Conservation (phyloP, 2,888 invertebrate genomes). For the Ochlodes sylvanus region DNA sequence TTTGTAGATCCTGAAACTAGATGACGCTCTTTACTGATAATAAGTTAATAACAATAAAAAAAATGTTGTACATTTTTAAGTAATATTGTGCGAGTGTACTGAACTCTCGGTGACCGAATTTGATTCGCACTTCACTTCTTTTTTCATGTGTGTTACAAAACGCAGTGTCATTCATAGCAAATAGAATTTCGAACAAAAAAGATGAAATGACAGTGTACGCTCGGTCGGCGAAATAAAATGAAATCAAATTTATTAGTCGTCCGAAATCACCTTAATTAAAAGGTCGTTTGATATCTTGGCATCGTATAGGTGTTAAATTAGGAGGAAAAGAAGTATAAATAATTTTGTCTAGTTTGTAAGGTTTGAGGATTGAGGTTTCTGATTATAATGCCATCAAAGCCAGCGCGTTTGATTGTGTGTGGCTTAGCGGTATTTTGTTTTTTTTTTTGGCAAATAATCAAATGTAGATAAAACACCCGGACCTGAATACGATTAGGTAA, state of each 20-base stretch:
- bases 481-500: too few species aligned
- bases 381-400: background rate
- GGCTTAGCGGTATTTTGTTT: background rate
- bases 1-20: too few species aligned
- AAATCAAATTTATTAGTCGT: constrained; percentile 29
- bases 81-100: too few species aligned
- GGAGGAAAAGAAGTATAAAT: constrained; percentile 11
- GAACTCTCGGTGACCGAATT: background rate
- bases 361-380: background rate
- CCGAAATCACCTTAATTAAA: constrained; percentile 29
- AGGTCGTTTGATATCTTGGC: constrained; percentile 18
- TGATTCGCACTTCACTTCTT: background rate
- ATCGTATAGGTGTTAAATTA: constrained; percentile 14
- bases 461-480: too few species aligned
- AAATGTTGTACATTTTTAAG: too few species aligned
- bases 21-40: too few species aligned
- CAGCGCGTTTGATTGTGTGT: background rate
- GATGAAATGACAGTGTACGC: constrained; percentile 32
- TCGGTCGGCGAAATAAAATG: constrained; percentile 29
- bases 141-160: constrained; percentile 20
- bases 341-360: background rate
- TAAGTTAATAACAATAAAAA: too few species aligned
- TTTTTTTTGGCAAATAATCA: background rate
- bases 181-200: constrained; percentile 39
- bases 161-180: constrained; percentile 34